These are phyloP conservation scores for Amphilophus citrinellus DNA, from an alignment of 2,113 vertebrate species.

Conservation along the genomic window DNA sequence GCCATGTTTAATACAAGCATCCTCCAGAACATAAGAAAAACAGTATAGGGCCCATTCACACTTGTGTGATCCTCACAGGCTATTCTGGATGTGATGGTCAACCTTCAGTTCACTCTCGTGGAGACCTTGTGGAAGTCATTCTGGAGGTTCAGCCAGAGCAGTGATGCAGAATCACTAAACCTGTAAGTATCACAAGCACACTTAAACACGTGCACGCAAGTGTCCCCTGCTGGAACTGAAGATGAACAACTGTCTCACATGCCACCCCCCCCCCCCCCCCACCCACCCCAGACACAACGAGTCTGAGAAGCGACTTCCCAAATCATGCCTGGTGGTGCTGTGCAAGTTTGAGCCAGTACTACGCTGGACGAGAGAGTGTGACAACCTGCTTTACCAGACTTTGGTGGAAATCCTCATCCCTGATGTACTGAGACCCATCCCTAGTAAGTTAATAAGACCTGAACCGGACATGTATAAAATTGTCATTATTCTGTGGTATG, in stretches of 20 bases:
- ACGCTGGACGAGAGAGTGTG: conserved; percentile 88
- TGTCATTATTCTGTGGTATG: neutral
- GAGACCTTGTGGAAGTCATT: conserved; percentile 95
- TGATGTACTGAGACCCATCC: conserved; percentile 91
- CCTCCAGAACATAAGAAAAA: no score
- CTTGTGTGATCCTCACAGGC: conserved; percentile 76
- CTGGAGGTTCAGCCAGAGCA: conserved; percentile 90
- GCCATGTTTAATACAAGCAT: neutral
- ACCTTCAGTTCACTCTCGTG: conserved; percentile 92
- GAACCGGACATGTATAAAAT: neutral
- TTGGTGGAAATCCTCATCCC: conserved; percentile 93
- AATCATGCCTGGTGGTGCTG: conserved; percentile 87
- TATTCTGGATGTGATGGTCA: conserved; percentile 92
- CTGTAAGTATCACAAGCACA: conserved; percentile 79
- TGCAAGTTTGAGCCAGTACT: conserved; percentile 92
- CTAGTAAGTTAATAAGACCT: conserved; percentile 83
- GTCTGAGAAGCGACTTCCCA: conserved; percentile 91
- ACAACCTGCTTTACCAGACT: conserved; percentile 92
- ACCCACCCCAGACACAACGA: conserved; percentile 84
- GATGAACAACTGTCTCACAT: neutral
- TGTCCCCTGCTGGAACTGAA: neutral
- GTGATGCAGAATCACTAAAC: conserved; percentile 79
- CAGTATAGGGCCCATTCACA: neutral
- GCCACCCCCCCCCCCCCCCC: neutral
- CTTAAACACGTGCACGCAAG: neutral